Evolutionary conservation across 1,140 invertebrate species (phyloP), one percentile per base, ranked within the genome.

Genomic region (Pogonognathellus flavescens): DNA sequence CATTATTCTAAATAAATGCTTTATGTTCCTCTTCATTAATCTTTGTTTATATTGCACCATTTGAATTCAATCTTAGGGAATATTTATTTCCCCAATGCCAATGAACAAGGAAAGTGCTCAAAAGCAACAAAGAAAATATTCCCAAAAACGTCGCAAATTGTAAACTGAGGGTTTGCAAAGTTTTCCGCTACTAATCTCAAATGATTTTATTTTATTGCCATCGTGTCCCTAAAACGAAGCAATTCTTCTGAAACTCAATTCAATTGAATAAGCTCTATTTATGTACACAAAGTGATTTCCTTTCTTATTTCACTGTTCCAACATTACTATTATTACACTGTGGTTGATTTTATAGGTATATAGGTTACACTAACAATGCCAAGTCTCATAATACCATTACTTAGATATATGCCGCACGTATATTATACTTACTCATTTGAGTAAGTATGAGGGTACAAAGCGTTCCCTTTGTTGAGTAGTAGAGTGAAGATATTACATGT

Each of bases 251-350:
- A 76, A 41, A 16, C 49, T 76, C 70, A 76, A 49, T 76, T 76
- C 70, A 49, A 76, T 76, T 50, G 13, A 76, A 76, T 76, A 76
- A 76, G 70, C 70, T 76, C 70, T 76, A 76, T 76, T 76, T 76
- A 76, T 76, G 70, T 76, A 18, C 70, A 76, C 70, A 76, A 76
- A 76, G 70, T 76, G 70, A 31, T 76, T 76, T 76, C n/a, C n/a
- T 76, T 16, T 49, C 70, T 76, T 76, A 50, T 14, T 76, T 49
- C n/a, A n/a, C 41, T 31, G 66, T 76, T 20, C 49, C 70, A 49
- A 49, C 25, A 49, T 76, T 62, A 18, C 6, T 62, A 6, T 62
- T 20, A 11, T 55, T 16, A 55, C 9, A 55, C 53, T 55, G 52
- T 53, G 13, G 7, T 7, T 53, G 52, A 8, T 13, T 53, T 53